Evolutionary conservation across 2,888 invertebrate genomes (phyloP).

Genomic region (Troides oblongomaculatus): DNA sequence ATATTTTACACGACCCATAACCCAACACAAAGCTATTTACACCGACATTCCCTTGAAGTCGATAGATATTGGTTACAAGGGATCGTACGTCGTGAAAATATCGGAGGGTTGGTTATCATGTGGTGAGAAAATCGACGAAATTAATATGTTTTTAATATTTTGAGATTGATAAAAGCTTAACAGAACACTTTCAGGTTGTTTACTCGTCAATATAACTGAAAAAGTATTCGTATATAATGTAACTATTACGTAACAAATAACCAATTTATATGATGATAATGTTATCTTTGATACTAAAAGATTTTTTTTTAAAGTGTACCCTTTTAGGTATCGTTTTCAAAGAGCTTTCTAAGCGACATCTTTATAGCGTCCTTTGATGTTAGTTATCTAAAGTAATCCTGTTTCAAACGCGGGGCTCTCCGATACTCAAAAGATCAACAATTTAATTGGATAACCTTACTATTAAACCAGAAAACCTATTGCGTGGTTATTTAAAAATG

Average conservation of each 20-base stretch:
- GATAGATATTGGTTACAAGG: conserved; percentile 1
- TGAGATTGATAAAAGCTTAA: too few species aligned
- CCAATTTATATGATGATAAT: neutral
- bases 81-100: neutral
- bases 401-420: conserved; percentile 16
- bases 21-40: neutral
- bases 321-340: conserved; percentile 9
- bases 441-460: conserved; percentile 8
- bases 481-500: neutral
- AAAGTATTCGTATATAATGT: neutral
- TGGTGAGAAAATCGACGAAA: neutral
- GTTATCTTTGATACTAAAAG: neutral
- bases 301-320: neutral
- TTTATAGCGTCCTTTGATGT: conserved; percentile 20
- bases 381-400: conserved; percentile 14
- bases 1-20: conserved; percentile 3
- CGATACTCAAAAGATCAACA: conserved; percentile 11
- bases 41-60: neutral
- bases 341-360: conserved; percentile 18
- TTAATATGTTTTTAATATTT: neutral
- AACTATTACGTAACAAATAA: neutral
- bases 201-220: neutral
- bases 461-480: neutral
- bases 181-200: too few species aligned
- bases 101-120: neutral